Conservation (phyloP, 2,113 vertebrate genomes). For the Pseudorasbora parva region DNA sequence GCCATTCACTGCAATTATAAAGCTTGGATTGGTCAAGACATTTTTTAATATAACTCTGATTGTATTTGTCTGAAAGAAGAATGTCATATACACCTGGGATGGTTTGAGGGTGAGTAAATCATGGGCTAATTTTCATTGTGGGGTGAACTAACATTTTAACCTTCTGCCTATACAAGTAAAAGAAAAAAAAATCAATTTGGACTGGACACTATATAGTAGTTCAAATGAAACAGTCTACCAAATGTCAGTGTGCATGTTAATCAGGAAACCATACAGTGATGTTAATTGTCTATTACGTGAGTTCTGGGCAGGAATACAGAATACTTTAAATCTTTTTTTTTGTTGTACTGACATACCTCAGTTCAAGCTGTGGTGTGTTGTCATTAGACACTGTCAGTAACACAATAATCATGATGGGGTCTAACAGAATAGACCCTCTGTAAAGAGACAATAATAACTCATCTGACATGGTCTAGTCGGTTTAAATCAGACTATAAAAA, state of each 20-base stretch:
- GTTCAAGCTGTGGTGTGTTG: background rate
- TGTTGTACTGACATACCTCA: background rate
- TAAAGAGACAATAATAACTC: background rate
- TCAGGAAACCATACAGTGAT: background rate
- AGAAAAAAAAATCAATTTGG: background rate
- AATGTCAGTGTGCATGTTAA: background rate
- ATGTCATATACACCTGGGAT: too few relatives aligned
- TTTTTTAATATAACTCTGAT: too few relatives aligned
- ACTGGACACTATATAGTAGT: background rate
- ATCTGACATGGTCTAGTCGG: background rate
- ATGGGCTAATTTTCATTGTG: too few relatives aligned
- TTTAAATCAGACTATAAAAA: background rate
- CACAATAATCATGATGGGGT: too few relatives aligned
- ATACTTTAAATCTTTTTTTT: too few relatives aligned
- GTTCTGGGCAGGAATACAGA: background rate
- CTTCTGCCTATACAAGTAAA: background rate
- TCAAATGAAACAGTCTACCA: background rate
- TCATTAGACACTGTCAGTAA: background rate
- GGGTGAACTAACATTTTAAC: background rate
- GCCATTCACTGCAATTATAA: too few relatives aligned
- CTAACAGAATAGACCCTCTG: too few relatives aligned
- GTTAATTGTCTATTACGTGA: background rate
- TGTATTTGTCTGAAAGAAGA: too few relatives aligned
- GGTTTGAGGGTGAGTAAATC: too few relatives aligned
- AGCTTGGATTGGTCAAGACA: too few relatives aligned